Evolutionary conservation across 1,140 invertebrate genomes (phyloP).

Genomic region (Plectrocnemia conspersa): DNA sequence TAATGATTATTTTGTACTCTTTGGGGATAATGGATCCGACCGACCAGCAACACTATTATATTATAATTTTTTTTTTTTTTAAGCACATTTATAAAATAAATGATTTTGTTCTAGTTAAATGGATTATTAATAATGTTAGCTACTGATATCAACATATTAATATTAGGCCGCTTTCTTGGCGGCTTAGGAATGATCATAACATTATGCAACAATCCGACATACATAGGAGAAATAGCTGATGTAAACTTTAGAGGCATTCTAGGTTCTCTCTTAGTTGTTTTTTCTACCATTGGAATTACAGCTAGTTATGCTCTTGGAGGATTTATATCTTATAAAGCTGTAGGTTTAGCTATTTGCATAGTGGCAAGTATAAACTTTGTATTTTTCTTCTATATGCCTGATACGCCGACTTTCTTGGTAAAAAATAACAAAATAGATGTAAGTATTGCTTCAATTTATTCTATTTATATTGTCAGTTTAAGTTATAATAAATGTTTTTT

Average conservation of each 20-base stretch:
- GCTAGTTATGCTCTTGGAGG: constrained; percentile 20
- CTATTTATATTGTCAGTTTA: constrained; percentile 1
- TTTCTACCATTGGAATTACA: constrained; percentile 19
- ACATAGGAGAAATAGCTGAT: constrained; percentile 16
- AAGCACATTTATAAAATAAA: no score
- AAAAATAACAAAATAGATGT: constrained; percentile 10
- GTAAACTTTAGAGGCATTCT: constrained; percentile 10
- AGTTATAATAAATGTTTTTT: no score
- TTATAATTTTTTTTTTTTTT: constrained; percentile 2
- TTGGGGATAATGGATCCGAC: background rate
- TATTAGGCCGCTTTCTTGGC: background rate
- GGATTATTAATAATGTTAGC: background rate
- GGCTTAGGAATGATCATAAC: background rate
- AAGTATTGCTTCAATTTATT: background rate
- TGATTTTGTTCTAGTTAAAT: constrained; percentile 6
- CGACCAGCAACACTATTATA: background rate
- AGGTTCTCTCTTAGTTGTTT: constrained; percentile 9
- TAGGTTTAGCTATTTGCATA: constrained; percentile 4
- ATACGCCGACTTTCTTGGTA: constrained; percentile 19
- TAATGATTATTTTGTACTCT: background rate
- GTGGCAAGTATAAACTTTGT: constrained; percentile 13
- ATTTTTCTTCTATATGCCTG: constrained; percentile 24
- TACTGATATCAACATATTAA: background rate
- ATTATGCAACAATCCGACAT: constrained; percentile 8
- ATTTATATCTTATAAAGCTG: constrained; percentile 14